These are phyloP conservation scores for Sinocyclocheilus rhinocerous DNA, from an alignment of 2,113 vertebrate species.

Conservation along the genomic window DNA sequence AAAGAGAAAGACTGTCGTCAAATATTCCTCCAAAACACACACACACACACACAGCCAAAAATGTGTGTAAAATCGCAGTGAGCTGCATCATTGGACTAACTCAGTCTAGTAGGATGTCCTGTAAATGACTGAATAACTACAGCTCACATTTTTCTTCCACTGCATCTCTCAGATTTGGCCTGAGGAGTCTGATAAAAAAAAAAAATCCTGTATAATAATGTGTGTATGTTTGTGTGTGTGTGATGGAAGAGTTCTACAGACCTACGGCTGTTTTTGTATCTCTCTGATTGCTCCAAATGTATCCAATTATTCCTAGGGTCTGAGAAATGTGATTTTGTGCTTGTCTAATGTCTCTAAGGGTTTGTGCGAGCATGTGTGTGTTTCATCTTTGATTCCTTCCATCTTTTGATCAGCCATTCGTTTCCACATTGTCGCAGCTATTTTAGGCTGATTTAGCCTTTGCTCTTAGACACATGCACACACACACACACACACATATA, in stretches of 20 bases:
- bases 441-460: constrained; percentile 23
- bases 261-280: constrained; percentile 31
- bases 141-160: not conserved
- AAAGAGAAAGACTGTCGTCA: constrained; percentile 12
- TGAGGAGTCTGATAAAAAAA: constrained; percentile 4
- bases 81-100: not conserved
- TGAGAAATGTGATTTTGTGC: constrained; percentile 31
- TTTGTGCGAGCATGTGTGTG: not conserved
- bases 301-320: constrained; percentile 17
- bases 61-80: constrained; percentile 4
- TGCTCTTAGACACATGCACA: not conserved
- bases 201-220: constrained; percentile 3
- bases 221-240: not conserved
- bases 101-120: constrained; percentile 11
- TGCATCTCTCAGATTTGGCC: constrained; percentile 7
- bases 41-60: not conserved
- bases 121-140: constrained; percentile 8
- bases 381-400: constrained; percentile 13
- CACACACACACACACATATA: too few relatives aligned
- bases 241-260: not conserved
- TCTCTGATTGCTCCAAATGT: constrained; percentile 41
- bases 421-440: constrained; percentile 1
- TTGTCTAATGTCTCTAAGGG: constrained; percentile 6
- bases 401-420: not conserved
- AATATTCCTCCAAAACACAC: not conserved